Evolutionary conservation across 2,113 vertebrate species (phyloP).

Genomic region (Halichoerus grypus): DNA sequence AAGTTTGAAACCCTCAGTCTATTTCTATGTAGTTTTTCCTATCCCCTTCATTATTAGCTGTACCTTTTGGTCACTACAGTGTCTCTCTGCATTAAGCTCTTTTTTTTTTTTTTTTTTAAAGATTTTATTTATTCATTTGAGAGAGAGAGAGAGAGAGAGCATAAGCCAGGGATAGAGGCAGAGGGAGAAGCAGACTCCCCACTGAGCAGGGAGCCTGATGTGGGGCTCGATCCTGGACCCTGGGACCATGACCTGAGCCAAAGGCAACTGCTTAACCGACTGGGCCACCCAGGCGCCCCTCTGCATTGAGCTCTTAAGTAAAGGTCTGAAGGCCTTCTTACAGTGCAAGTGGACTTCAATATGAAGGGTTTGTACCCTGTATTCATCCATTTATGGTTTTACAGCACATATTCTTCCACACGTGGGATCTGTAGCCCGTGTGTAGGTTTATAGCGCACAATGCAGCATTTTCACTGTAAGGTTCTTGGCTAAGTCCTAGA

Average conservation of each 20-base stretch:
- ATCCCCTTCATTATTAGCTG: background rate
- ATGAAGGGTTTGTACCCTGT: background rate
- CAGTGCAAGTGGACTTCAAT: background rate
- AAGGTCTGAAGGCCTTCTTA: background rate
- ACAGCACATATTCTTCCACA: background rate
- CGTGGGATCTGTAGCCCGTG: background rate
- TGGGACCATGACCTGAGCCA: background rate
- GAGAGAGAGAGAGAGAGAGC: background rate
- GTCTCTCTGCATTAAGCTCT: background rate
- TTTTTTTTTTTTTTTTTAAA: background rate
- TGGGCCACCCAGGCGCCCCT: background rate
- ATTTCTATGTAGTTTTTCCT: background rate
- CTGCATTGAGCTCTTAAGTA: background rate
- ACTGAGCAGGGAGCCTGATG: no score
- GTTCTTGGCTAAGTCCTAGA: background rate
- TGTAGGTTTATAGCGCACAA: background rate
- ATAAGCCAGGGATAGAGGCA: background rate
- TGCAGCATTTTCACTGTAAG: background rate
- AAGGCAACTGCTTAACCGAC: background rate
- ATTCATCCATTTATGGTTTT: background rate
- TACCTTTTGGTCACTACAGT: no score
- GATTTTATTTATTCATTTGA: background rate
- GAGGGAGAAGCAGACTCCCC: background rate
- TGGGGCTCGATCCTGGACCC: background rate
- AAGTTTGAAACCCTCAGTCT: background rate